A percentile compares a stretch with the other conserved stretches of the same genome.
phyloP scores from a whole-genome alignment of 2,888 invertebrate species.

The Nasonia oneida region DNA sequence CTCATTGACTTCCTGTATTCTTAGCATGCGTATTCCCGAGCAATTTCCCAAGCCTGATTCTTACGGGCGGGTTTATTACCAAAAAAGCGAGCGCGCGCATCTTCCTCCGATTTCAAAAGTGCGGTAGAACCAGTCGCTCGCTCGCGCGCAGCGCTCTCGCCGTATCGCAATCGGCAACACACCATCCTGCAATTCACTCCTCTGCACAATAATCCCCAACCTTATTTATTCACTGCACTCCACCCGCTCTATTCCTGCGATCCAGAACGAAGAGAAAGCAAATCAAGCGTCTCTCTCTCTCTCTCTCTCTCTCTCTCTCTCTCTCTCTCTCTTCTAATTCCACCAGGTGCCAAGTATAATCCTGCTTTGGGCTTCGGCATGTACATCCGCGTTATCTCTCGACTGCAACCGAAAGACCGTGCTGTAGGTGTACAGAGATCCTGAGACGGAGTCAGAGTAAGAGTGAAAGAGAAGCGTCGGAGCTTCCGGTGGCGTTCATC shows the following conservation, averaged over 20 bases:
- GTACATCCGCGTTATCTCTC: slow-evolving; percentile 67
- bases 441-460: not conserved
- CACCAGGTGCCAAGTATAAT: slow-evolving; percentile 34
- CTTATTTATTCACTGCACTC: not conserved
- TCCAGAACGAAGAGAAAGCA: not conserved
- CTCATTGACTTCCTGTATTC: slow-evolving; percentile 17
- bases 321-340: not conserved
- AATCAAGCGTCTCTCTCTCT: slow-evolving; percentile 5
- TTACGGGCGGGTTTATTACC: not conserved
- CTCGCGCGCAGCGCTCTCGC: not conserved
- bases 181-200: slow-evolving; percentile 3
- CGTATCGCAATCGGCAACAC: not conserved
- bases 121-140: not conserved
- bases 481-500: slow-evolving; percentile 71
- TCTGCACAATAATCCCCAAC: slow-evolving; percentile 3
- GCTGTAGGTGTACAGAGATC: not conserved
- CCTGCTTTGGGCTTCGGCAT: slow-evolving; percentile 54
- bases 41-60: slow-evolving; percentile 2
- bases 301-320: not conserved
- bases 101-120: slow-evolving; percentile 33
- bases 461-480: slow-evolving; percentile 63
- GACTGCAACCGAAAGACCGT: slow-evolving; percentile 48
- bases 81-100: slow-evolving; percentile 14
- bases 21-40: too few relatives aligned
- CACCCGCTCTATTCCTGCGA: not conserved